Evolutionary conservation across 2,888 invertebrate genomes (phyloP).

Genomic region (Sisyra terminalis): DNA sequence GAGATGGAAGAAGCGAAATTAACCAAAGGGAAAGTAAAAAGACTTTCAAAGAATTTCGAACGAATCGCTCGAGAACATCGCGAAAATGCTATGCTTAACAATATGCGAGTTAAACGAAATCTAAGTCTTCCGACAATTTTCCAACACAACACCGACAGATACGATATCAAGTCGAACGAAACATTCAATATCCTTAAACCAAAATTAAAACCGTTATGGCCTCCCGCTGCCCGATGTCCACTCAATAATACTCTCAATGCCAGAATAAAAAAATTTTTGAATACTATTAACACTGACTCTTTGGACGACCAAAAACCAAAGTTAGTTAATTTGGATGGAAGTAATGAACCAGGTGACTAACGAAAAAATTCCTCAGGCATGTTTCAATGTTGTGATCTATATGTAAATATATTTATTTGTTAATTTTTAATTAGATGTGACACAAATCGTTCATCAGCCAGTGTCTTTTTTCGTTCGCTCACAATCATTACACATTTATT

Average conservation of each 20-base stretch:
- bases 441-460: too few relatives aligned
- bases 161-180: slow-evolving; percentile 2
- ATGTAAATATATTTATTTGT: too few relatives aligned
- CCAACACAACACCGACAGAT: background rate
- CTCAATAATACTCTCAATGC: slow-evolving; percentile 1
- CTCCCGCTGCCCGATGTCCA: slow-evolving; percentile 6
- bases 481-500: too few relatives aligned
- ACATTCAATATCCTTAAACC: background rate
- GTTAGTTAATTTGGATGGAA: background rate
- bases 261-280: too few relatives aligned
- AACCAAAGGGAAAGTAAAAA: slow-evolving; percentile 47
- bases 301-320: too few relatives aligned
- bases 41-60: slow-evolving; percentile 54
- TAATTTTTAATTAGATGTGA: too few relatives aligned
- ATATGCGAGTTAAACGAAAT: slow-evolving; percentile 41
- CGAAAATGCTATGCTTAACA: slow-evolving; percentile 29
- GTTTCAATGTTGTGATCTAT: too few relatives aligned
- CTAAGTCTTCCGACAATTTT: slow-evolving; percentile 37
- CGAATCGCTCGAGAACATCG: slow-evolving; percentile 37
- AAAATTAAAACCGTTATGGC: slow-evolving; percentile 7
- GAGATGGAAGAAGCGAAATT: slow-evolving; percentile 51
- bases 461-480: too few relatives aligned
- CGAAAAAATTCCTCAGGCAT: background rate
- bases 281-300: too few relatives aligned
- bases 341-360: background rate